These are phyloP conservation scores for Smutsia temminckii DNA, from an alignment of 2,797 vertebrate genomes.

Conservation along the genomic window DNA sequence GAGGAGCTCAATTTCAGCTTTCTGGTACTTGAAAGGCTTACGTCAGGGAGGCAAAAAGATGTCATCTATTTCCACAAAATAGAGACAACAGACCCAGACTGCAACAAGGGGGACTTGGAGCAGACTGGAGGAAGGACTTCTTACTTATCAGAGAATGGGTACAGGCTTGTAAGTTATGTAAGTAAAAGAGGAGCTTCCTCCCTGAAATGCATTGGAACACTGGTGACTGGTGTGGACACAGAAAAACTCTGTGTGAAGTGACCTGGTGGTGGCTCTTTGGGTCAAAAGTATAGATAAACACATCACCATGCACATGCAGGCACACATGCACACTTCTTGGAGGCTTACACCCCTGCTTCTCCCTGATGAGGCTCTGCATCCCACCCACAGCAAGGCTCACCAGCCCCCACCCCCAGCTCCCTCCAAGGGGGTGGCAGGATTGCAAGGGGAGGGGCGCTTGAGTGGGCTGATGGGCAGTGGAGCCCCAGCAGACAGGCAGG, in stretches of 20 bases:
- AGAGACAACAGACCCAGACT: not conserved
- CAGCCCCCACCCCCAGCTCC: not conserved
- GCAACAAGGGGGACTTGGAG: not conserved
- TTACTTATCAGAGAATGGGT: not conserved
- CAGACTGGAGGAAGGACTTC: not conserved
- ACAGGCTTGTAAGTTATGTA: not conserved
- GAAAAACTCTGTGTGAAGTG: not conserved
- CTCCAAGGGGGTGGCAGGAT: not conserved
- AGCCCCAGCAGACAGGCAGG: conserved; percentile 41
- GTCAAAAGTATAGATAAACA: not conserved
- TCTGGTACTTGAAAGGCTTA: not conserved
- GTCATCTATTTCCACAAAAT: not conserved
- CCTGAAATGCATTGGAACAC: not conserved
- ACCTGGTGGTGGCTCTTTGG: not conserved
- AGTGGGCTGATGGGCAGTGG: not conserved
- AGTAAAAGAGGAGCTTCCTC: not conserved
- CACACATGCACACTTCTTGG: not conserved
- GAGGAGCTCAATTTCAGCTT: not conserved
- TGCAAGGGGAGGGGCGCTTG: not conserved
- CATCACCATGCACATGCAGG: not conserved
- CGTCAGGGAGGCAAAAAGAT: not conserved
- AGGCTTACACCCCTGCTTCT: not conserved
- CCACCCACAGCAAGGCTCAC: not conserved
- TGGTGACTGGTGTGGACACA: not conserved
- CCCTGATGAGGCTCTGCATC: not conserved